Conservation (phyloP, 2,888 invertebrate genomes). For the Lepetodrilus schrolli region DNA sequence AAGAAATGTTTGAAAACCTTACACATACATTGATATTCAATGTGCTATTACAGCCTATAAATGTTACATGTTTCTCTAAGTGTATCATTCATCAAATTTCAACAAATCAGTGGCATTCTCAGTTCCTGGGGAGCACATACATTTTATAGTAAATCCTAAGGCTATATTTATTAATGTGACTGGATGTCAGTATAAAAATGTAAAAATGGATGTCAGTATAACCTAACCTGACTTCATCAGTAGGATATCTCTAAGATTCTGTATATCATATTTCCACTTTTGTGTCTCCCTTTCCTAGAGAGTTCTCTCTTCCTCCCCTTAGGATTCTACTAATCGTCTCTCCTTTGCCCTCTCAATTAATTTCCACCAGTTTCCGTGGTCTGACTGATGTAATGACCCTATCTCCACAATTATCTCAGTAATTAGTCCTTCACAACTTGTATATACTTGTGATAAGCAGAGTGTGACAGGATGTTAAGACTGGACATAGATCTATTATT, state of each 20-base stretch:
- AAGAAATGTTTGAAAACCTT: too few relatives aligned
- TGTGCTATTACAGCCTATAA: too few relatives aligned
- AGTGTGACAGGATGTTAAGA: not conserved
- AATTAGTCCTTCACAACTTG: not conserved
- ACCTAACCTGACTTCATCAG: not conserved
- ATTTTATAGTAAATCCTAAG: too few relatives aligned
- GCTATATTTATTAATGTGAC: too few relatives aligned
- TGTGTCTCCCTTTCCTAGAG: not conserved
- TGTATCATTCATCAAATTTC: too few relatives aligned
- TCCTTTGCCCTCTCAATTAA: not conserved
- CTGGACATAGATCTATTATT: not conserved
- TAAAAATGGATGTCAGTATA: too few relatives aligned
- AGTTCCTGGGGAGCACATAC: too few relatives aligned
- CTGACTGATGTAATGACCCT: not conserved
- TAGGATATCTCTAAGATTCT: not conserved
- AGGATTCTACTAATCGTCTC: not conserved
- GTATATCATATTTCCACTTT: slow-evolving; percentile 6
- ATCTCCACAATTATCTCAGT: not conserved
- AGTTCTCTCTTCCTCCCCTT: slow-evolving; percentile 10
- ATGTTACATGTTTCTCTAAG: too few relatives aligned
- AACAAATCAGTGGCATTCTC: too few relatives aligned
- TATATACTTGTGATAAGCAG: not conserved
- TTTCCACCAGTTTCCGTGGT: not conserved
- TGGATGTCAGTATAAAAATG: too few relatives aligned
- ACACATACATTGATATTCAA: too few relatives aligned